Evolutionary conservation across 35 echinoderm and acorn worm species (phyloP).

Genomic region (Lytechinus pictus): DNA sequence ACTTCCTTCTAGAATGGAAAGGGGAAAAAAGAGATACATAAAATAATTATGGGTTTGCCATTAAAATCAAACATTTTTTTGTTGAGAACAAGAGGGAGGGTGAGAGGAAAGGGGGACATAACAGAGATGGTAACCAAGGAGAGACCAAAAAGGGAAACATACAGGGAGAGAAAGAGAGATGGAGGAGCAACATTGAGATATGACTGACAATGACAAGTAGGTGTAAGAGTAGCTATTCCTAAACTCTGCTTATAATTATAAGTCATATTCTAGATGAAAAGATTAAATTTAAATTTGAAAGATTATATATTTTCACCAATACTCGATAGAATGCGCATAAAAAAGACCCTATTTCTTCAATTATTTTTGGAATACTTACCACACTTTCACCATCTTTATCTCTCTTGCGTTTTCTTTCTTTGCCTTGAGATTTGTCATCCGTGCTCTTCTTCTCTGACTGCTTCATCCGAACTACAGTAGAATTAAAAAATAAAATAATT

Average conservation of each 20-base stretch:
- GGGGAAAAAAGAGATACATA: constrained; percentile 17
- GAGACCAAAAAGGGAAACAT: neutral
- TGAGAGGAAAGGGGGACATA: neutral
- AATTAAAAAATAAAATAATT: neutral
- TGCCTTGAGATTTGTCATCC: constrained; percentile 71
- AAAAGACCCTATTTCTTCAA: neutral
- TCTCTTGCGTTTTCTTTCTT: constrained; percentile 85
- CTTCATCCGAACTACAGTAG: constrained; percentile 64
- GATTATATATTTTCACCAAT: too few species aligned
- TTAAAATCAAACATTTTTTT: neutral
- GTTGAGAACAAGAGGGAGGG: neutral
- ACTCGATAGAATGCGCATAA: neutral
- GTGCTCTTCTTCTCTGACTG: constrained; percentile 68
- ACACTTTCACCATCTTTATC: constrained; percentile 76
- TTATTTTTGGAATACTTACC: constrained; percentile 58
- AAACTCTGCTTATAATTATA: too few species aligned
- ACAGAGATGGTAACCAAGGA: neutral
- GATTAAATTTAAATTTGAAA: too few species aligned
- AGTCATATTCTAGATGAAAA: too few species aligned
- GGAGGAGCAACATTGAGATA: neutral
- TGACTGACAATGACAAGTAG: too few species aligned
- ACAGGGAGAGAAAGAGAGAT: neutral
- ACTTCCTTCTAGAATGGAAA: constrained; percentile 54
- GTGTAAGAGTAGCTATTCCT: too few species aligned
- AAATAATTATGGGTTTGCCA: neutral